Base-by-base conservation (phyloP, 2,888 invertebrate genomes). In the Tenthredo distinguenda region DNA sequence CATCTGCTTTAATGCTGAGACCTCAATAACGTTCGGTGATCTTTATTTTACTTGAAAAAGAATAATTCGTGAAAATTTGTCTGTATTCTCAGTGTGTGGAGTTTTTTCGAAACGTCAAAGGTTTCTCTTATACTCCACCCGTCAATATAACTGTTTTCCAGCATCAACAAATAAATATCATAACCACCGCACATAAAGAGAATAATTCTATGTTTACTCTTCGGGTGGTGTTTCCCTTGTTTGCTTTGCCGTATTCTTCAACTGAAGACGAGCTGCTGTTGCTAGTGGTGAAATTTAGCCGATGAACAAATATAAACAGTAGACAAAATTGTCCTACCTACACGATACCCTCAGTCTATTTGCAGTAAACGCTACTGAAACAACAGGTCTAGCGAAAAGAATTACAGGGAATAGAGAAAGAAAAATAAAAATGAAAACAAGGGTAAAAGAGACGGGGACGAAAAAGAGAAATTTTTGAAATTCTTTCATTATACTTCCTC, bases 281-380 rank as follows among this genome's bases (percentile, higher is more conserved):
- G 34, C 31, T 55, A 43, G 81, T 40, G 68, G 43, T 31, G 82
- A 34, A 43, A 82, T 40, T 47, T n/a, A 68, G 26, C 43, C 82
- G 82, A 37, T 43, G 40, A 10, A 21, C 68, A 82, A 82, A 82
- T 82, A 68, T 82, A 68, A 82, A 82, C 82, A 82, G 81, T 26
- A 82, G 68, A 82, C 31, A 68, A 82, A 82, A 82, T 82, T 82
- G 82, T 82, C 21, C 21, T 72, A 72, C 72, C 21, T 76, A 55
- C 5, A 21, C 74, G 74, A 50, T 12, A 40, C 40, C 34, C 79
- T 5, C 50, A 21, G 72, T 43, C 40, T 43, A 74, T 74, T 74
- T 21, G 21, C 26, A 74, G 43, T 40, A 12, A 15, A 21, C 5
- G 40, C 72, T 31, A 50, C 50, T 77, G 50, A 77, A 50, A 77